phyloP scores from a whole-genome alignment of 2,888 invertebrate genomes.

The Chrysina gloriosa region DNA sequence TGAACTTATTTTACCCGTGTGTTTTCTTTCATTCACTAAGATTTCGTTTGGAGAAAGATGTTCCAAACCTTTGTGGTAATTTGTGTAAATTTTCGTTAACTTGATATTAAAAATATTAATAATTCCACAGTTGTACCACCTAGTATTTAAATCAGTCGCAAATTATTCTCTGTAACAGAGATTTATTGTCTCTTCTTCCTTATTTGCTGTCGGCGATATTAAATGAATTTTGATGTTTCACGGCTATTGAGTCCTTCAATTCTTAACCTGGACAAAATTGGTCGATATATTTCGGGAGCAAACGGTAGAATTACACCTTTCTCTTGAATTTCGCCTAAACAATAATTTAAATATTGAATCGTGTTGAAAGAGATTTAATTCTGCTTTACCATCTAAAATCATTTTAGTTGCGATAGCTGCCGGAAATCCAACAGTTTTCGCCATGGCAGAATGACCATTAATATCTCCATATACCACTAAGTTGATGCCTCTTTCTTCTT shows the following conservation, averaged over 20 bases:
- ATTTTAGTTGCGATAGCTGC: constrained; percentile 97
- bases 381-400: constrained; percentile 87
- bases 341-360: constrained; percentile 41
- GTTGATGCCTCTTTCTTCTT: constrained; percentile 85
- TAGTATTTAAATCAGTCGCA: no score
- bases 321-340: constrained; percentile 94
- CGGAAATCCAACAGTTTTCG: constrained; percentile 91
- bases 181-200: neutral
- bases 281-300: constrained; percentile 90
- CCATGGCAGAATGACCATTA: constrained; percentile 94
- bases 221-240: constrained; percentile 72
- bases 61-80: no score
- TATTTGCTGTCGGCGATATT: constrained; percentile 2
- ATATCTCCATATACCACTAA: constrained; percentile 90
- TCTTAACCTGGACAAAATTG: constrained; percentile 88
- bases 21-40: no score
- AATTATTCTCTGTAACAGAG: neutral
- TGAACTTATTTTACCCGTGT: no score
- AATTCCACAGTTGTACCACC: no score
- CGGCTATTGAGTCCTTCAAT: constrained; percentile 83
- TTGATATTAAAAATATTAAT: no score
- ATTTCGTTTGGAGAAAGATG: no score
- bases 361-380: neutral
- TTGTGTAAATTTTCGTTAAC: no score
- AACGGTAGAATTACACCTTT: constrained; percentile 94